Conservation (phyloP, 2,888 invertebrate species). For the Drosophila subsilvestris region DNA sequence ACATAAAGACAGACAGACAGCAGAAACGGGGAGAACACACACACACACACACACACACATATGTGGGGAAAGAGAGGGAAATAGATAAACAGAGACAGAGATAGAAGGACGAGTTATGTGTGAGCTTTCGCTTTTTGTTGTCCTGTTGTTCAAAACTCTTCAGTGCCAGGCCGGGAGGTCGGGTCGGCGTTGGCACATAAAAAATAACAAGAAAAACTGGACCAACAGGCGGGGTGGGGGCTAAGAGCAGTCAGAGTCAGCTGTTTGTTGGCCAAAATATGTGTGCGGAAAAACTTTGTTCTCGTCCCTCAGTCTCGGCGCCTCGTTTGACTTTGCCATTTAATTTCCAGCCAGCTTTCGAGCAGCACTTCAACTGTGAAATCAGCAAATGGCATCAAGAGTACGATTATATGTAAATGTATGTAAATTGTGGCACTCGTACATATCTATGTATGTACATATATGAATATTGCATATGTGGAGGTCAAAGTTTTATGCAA, state of each 20-base stretch:
- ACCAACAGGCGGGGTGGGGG: no score
- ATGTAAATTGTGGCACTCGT: no score
- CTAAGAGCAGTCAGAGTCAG: conserved; percentile 43
- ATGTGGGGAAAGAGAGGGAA: conserved; percentile 4
- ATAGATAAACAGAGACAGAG: background rate
- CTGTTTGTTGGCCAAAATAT: conserved; percentile 57
- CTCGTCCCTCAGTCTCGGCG: conserved; percentile 27
- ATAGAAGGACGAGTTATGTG: conserved; percentile 66
- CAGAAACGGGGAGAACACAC: conserved; percentile 1
- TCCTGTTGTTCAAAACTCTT: conserved; percentile 4
- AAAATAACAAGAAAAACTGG: conserved; percentile 69
- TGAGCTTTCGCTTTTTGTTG: conserved; percentile 75
- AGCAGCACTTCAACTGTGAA: conserved; percentile 77
- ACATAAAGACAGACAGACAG: conserved; percentile 56
- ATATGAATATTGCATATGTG: conserved; percentile 13
- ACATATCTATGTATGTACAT: no score
- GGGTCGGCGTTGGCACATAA: conserved; percentile 35
- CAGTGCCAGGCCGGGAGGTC: background rate
- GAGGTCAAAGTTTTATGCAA: conserved; percentile 23
- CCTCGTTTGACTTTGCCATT: conserved; percentile 64
- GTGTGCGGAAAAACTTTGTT: conserved; percentile 56
- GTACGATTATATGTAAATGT: conserved; percentile 11
- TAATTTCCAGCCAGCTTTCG: conserved; percentile 66
- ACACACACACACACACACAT: conserved; percentile 24
- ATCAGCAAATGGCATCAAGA: conserved; percentile 66